Base-by-base conservation (phyloP, 2,797 vertebrate species). In the Dallia pectoralis region DNA sequence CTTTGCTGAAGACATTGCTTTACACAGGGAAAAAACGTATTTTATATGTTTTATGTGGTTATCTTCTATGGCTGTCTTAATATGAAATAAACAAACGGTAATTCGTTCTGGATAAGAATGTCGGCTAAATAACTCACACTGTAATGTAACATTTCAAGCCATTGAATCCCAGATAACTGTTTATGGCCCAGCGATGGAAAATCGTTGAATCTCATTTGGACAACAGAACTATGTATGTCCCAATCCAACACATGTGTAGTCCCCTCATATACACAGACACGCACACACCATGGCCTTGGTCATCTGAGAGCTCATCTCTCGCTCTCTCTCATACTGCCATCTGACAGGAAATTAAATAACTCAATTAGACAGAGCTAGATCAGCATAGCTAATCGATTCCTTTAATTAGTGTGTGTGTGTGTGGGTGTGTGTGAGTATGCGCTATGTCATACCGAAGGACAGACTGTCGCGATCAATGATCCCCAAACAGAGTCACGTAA, bases 311-410 rank as follows among this genome's bases (percentile, higher is more conserved):
- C 14, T 47, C 40, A 14, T 16, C 3, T 12, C 51, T 25, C 12
- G n/a, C 68, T 53, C 22, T 53, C 53, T 25, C n/a, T 15, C 32
- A 40, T 59, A 36, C 29, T n/a, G 72, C 72, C 76, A 62, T 30
- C 69, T 49, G 77, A 22, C 67, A 71, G 82, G 67, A 69, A 63
- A 79, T 77, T 79, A 81, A 69, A 75, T 22, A 40, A 33, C 67
- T 73, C 63, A 36, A 67, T 64, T 74, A 71, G 29, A 71, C 64
- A 32, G 59, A 64, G 67, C 59, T 69, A 65, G 70, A 81, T 44
- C 32, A 77, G 74, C 71, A 49, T 78, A 48, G 73, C 51, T 77
- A 85, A 87, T 86, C 80, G 16, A 84, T 84, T 73, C 69, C 33
- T 69, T 59, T 44, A 12, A 44, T 44, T 44, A 44, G 61, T 53